Evolutionary conservation across 2,113 vertebrate genomes (phyloP), one percentile per base, ranked within the genome.

Genomic region (Lophura nycthemera): DNA sequence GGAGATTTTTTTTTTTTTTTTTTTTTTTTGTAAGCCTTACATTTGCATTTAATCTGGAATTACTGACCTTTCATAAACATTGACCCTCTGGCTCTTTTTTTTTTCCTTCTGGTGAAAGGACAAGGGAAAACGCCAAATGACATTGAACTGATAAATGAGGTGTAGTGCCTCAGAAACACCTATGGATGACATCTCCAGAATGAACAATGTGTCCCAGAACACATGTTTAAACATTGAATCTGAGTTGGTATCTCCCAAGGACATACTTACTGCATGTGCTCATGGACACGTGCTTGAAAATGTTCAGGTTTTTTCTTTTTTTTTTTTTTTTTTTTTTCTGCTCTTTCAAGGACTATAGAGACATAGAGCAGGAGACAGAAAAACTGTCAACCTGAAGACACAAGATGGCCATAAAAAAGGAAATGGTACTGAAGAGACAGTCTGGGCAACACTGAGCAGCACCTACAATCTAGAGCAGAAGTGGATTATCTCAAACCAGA

Each of bases 61-160:
- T 91, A 94, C 48, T 84, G 95, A 95, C 92, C 88, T 95, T 95
- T 88, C 70, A 72, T 90, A 96, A 96, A 78, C 70, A 90, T 76
- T 90, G 93, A 88, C 92, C 90, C 83, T 76, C 15, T 43, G 42
- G 42, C 42, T 43, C 7, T 43, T 63, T 65, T 54, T 80, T 73
- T 69, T 79, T 21, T 50, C 12, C 38, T 79, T 56, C 72, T 88
- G 83, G 89, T 88, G 93, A 95, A 97, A 95, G 94, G 73, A 91
- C 0, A 1, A 92, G 65, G 56, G 89, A 95, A 95, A 94, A 95
- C 27, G 75, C 75, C 77, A 91, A 83, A n/a, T 52, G 91, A 92
- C 78, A 88, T 4, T 88, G 83, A 91, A 71, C 83, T 88, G 57
- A 86, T 76, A 92, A 85, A 80, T 1, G 12, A 91, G 43, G 16